Evolutionary conservation across 1,140 invertebrate species (phyloP).

Genomic region (Aphidius gifuensis): DNA sequence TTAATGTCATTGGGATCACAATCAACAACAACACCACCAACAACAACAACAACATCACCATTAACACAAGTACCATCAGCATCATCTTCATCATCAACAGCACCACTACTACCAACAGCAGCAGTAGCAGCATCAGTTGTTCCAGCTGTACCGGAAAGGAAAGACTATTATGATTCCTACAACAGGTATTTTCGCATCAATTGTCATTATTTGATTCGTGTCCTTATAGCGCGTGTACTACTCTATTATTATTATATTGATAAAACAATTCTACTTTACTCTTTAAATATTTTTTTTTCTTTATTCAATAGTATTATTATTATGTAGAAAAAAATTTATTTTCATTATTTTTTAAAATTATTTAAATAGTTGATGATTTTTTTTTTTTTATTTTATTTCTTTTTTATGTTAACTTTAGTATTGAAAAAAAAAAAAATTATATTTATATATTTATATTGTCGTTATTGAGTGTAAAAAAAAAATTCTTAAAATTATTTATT

Average conservation of each 20-base stretch:
- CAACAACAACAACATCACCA: background rate
- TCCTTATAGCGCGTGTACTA: slow-evolving; percentile 39
- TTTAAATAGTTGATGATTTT: too few relatives aligned
- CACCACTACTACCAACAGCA: too few relatives aligned
- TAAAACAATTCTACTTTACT: slow-evolving; percentile 4
- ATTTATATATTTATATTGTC: too few relatives aligned
- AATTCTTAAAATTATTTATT: too few relatives aligned
- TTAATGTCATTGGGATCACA: slow-evolving; percentile 31
- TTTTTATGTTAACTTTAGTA: too few relatives aligned
- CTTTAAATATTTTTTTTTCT: background rate
- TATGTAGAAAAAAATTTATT: background rate
- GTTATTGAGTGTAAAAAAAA: too few relatives aligned
- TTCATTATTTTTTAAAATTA: background rate
- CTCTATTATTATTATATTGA: background rate
- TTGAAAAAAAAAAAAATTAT: too few relatives aligned
- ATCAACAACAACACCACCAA: too few relatives aligned
- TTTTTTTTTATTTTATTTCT: too few relatives aligned
- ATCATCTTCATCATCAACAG: too few relatives aligned
- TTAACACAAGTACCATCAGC: slow-evolving; percentile 43
- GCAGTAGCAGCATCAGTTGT: too few relatives aligned
- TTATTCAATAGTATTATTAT: too few relatives aligned
- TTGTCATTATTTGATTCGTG: slow-evolving; percentile 51
- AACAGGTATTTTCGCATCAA: slow-evolving; percentile 57
- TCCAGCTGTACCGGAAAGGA: slow-evolving; percentile 46
- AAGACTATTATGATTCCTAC: slow-evolving; percentile 58